Base-by-base conservation (phyloP, 2,888 invertebrate genomes). In the Escarpia spicata region DNA sequence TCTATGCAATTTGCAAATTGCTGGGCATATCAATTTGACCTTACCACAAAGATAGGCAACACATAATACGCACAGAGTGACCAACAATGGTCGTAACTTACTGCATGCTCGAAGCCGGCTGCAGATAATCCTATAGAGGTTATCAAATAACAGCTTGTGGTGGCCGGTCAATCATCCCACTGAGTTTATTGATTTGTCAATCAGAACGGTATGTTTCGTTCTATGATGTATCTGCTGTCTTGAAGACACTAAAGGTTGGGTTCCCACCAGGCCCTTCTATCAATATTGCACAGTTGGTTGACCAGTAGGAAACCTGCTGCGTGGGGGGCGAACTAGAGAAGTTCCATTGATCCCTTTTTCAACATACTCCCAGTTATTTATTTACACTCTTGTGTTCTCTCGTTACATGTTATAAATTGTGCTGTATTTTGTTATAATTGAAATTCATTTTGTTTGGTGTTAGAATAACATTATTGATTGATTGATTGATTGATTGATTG, bases 181-280 rank as follows among this genome's bases (percentile, higher is more conserved):
- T 75, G 75, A 75, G 75, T 75, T 75, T 75, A 75, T 75, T 75
- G 75, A 75, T 75, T 75, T 75, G 75, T 75, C 75, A 75, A 75
- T 75, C 75, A 75, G 75, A 75, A 75, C 75, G 15, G 75, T 75
- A 75, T 75, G 75, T 75, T 75, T 75, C 19, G 75, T 75, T 75
- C 26, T 75, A 75, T 75, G 75, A 75, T 75, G 75, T 26, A 75
- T 75, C 75, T 75, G 26, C 75, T 26, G 75, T 75, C 75, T 75
- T 26, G 19, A 75, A 75, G 75, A 75, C 19, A 4, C 2, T 75
- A 75, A 75, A 75, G 75, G 6, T 75, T 26, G 15, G 19, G 75
- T 26, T 75, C 75, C 75, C 26, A 19, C 6, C 26, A 75, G 75
- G 75, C 75, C n/a, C 26, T 15, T 75, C 26, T 26, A 75, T 19